A percentile compares a stretch with the other conserved stretches of the same genome.
Evolutionary conservation across 1,140 invertebrate species (phyloP).

Genomic region (Apocrypta bakeri): DNA sequence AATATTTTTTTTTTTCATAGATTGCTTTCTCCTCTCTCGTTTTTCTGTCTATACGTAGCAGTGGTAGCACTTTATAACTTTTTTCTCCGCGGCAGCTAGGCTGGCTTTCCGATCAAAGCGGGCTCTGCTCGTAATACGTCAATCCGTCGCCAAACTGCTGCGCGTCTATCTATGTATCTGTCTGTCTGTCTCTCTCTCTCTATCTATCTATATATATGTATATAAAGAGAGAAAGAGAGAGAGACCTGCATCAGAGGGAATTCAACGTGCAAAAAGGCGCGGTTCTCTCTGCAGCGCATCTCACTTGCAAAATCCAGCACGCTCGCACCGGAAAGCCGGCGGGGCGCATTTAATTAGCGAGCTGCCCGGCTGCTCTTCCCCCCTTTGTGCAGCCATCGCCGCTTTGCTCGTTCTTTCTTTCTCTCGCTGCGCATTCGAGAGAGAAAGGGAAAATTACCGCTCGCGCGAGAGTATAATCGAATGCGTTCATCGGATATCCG

Average conservation of each 20-base stretch:
- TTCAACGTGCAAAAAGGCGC: background rate
- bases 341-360: constrained; percentile 49
- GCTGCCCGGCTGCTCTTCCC: constrained; percentile 26
- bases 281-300: constrained; percentile 14
- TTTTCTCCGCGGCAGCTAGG: no score
- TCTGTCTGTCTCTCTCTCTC: constrained; percentile 7
- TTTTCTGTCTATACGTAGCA: background rate
- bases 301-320: constrained; percentile 34
- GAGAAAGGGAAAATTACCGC: constrained; percentile 17
- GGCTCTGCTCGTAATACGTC: background rate
- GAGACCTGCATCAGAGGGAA: background rate
- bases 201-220: background rate
- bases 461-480: constrained; percentile 19
- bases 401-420: background rate
- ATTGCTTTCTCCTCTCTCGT: background rate
- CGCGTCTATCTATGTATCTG: background rate
- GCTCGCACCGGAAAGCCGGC: constrained; percentile 39
- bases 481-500: constrained; percentile 27
- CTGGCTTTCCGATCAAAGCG: no score
- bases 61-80: no score
- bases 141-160: background rate
- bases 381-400: constrained; percentile 32
- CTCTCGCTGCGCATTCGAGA: background rate
- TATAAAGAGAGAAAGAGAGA: background rate
- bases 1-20: background rate